These are phyloP conservation scores for Rhinoderma darwinii DNA, from an alignment of 2,113 vertebrate species.

Conservation along the genomic window DNA sequence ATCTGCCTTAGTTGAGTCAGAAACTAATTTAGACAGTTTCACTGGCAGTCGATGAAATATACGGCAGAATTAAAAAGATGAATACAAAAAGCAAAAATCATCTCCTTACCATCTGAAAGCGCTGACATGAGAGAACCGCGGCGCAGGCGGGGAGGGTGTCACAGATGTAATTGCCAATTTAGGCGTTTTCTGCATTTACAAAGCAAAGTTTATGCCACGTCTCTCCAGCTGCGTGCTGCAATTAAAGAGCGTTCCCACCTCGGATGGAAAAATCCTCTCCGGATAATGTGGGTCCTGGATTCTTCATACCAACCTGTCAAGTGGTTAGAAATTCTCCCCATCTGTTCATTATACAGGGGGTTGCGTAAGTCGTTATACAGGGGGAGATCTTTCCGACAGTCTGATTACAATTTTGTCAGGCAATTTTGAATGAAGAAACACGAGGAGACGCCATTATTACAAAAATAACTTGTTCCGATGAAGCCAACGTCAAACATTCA, in stretches of 20 bases:
- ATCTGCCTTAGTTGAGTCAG: slow-evolving; percentile 56
- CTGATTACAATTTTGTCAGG: too few relatives aligned
- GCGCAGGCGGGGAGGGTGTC: not conserved
- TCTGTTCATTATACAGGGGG: too few relatives aligned
- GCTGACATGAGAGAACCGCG: slow-evolving; percentile 16
- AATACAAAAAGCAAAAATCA: slow-evolving; percentile 56
- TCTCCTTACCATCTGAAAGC: slow-evolving; percentile 30
- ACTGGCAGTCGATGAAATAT: slow-evolving; percentile 49
- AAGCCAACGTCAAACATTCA: too few relatives aligned
- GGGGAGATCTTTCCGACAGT: too few relatives aligned
- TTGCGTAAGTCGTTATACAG: too few relatives aligned
- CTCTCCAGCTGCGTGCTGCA: not conserved
- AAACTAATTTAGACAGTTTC: slow-evolving; percentile 59
- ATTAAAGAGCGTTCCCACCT: not conserved
- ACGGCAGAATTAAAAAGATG: slow-evolving; percentile 57
- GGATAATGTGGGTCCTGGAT: not conserved
- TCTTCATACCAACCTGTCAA: not conserved
- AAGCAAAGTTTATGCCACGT: not conserved
- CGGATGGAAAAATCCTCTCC: not conserved
- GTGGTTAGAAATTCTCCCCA: not conserved
- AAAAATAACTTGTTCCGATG: too few relatives aligned
- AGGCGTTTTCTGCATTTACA: not conserved
- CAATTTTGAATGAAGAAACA: too few relatives aligned
- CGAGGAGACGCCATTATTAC: too few relatives aligned
- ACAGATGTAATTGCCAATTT: slow-evolving; percentile 27